A percentile compares a stretch with the other conserved stretches of the same genome.
phyloP scores from a whole-genome alignment of 2,888 invertebrate species.

The Morinoia aosen region DNA sequence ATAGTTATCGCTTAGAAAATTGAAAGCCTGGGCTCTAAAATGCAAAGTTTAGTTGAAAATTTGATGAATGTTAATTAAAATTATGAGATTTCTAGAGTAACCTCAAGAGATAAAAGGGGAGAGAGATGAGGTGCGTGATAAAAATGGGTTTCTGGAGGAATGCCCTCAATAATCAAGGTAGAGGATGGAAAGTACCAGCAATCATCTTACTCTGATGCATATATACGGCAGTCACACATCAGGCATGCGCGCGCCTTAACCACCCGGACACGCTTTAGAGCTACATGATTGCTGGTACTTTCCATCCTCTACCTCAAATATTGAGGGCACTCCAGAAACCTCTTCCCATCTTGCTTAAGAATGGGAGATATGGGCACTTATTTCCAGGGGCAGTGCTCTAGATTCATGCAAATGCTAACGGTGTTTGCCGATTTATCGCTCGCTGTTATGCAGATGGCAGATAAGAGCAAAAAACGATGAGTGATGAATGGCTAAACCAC shows the following conservation, averaged over 20 bases:
- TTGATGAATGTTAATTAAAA: too few relatives aligned
- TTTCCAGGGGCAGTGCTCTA: not conserved
- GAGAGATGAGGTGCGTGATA: too few relatives aligned
- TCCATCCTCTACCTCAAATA: not conserved
- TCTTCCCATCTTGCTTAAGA: not conserved
- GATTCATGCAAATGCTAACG: not conserved
- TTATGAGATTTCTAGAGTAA: too few relatives aligned
- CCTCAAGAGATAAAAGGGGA: too few relatives aligned
- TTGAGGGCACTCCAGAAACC: not conserved
- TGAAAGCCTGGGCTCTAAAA: too few relatives aligned
- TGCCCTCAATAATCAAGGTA: not conserved
- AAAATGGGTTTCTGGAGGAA: too few relatives aligned
- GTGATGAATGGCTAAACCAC: not conserved
- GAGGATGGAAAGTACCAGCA: not conserved
- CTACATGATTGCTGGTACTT: not conserved
- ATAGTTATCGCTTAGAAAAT: too few relatives aligned
- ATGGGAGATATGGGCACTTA: not conserved
- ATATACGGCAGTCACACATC: not conserved
- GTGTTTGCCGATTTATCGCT: not conserved
- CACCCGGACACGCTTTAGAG: too few relatives aligned
- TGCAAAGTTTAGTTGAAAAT: too few relatives aligned
- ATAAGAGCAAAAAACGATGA: not conserved
- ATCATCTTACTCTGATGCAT: not conserved
- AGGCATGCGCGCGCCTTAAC: not conserved
- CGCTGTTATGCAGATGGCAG: not conserved